Evolutionary conservation across 2,113 vertebrate species (phyloP).

Genomic region (Nycticorax nycticorax): DNA sequence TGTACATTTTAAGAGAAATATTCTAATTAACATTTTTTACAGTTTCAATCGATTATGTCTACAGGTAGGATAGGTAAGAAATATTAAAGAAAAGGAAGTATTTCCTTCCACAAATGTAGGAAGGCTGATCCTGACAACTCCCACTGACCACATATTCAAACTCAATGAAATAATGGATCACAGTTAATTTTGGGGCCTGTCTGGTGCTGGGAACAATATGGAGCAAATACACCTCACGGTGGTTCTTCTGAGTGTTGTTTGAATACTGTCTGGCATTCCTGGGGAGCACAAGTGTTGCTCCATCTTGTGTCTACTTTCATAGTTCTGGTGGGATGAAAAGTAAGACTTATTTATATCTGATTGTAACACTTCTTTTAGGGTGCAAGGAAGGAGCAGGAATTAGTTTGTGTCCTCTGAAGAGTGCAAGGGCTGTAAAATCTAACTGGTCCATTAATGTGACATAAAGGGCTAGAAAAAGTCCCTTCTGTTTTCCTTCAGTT

Average conservation of each 20-base stretch:
- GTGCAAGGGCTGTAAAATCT: not conserved
- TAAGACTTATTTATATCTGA: not conserved
- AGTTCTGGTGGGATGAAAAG: not conserved
- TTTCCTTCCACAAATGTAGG: too few relatives aligned
- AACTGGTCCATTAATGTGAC: not conserved
- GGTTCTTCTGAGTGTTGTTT: constrained; percentile 48
- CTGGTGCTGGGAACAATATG: too few relatives aligned
- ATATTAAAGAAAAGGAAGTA: not conserved
- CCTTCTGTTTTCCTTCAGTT: not conserved
- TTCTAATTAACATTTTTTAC: not conserved
- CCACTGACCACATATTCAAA: too few relatives aligned
- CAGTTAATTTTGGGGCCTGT: too few relatives aligned
- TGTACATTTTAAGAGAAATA: not conserved
- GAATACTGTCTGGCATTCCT: constrained; percentile 4
- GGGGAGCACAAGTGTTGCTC: constrained; percentile 8
- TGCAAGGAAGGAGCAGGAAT: not conserved
- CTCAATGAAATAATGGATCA: too few relatives aligned
- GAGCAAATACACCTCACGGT: not conserved
- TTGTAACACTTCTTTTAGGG: not conserved
- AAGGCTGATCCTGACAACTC: too few relatives aligned
- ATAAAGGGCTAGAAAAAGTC: not conserved
- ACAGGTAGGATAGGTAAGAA: not conserved
- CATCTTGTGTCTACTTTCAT: not conserved
- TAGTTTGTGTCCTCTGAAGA: not conserved
- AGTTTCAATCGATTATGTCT: not conserved